Percentiles rank a stretch among this genome's conserved stretches.
These are phyloP conservation scores for Isurus oxyrinchus DNA, from an alignment of 2,113 vertebrate genomes.

Conservation along the genomic window DNA sequence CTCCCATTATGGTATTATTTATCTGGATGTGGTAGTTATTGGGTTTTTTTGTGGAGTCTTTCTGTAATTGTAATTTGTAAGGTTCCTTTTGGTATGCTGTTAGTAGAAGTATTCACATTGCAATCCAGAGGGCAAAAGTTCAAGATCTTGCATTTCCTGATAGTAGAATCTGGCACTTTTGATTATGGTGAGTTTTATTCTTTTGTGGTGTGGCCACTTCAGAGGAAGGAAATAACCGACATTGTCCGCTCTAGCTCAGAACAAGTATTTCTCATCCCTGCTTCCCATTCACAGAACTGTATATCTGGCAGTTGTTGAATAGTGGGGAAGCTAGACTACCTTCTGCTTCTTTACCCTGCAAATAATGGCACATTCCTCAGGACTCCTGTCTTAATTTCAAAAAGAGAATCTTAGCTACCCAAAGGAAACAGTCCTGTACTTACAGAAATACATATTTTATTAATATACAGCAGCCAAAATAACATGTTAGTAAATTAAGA, in stretches of 20 bases:
- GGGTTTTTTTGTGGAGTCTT: neutral
- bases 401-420: neutral
- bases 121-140: constrained; percentile 3
- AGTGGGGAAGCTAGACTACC: neutral
- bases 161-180: neutral
- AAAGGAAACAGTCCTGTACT: neutral
- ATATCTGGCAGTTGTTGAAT: neutral
- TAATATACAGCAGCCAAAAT: neutral
- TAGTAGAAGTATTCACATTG: neutral
- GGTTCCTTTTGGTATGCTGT: neutral
- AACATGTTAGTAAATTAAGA: neutral
- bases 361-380: neutral
- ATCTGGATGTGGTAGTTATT: neutral
- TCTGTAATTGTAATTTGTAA: neutral
- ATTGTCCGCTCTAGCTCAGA: neutral
- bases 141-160: neutral
- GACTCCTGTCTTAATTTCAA: neutral
- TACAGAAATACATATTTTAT: neutral
- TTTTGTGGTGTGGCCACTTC: neutral
- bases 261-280: neutral
- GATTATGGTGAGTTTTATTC: constrained; percentile 1
- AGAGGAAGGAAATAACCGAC: constrained; percentile 27
- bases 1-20: neutral
- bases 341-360: neutral
- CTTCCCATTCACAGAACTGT: neutral